Evolutionary conservation across 2,113 vertebrate species (phyloP), one percentile per base, ranked within the genome.

Genomic region (Microcebus tavaratra): DNA sequence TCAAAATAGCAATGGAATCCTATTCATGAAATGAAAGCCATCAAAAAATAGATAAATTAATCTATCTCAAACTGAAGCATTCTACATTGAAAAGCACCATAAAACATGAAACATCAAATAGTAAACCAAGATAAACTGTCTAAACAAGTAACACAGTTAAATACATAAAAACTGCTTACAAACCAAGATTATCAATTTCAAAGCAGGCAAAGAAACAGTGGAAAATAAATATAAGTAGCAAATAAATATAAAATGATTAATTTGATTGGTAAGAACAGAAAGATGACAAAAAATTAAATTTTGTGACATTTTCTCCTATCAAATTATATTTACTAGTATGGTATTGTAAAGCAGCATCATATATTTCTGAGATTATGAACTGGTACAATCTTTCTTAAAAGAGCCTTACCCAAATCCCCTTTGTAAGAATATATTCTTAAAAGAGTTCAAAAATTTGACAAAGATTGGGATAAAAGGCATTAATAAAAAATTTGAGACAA

Each of bases 391-490:
- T 75, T 94, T 87, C 42, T 36, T 31, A 91, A 96, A 94, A 65
- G 21, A 96, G 15, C 3, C 5, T 88, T 65, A 76, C 31, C 53
- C 53, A 76, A 91, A 70, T 59, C 34, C 17, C 48, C 65, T 83
- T 83, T 75, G 23, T 88, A 86, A 96, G 21, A 84, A 75, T 70
- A 78, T 42, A 42, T 53, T 67, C 67, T 80, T 48, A 48, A 93
- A 80, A 70, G 21, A 75, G 63, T 15, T 11, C 25, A 76, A 96
- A 95, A 81, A 39, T 57, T 65, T 93, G 79, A 88, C 65, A 72
- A 87, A 36, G 34, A 94, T 55, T 39, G 95, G 25, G n/a, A 82
- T 67, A 59, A 93, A 97, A 85, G 36, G 14, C 53, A 92, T 53
- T 59, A 84, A 61, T 65, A 31, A 80, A 91, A 96, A 89, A 0